Percentiles rank a stretch among this genome's conserved stretches.
These are phyloP conservation scores for Morone chrysops DNA, from an alignment of 2,113 vertebrate species.

Conservation along the genomic window DNA sequence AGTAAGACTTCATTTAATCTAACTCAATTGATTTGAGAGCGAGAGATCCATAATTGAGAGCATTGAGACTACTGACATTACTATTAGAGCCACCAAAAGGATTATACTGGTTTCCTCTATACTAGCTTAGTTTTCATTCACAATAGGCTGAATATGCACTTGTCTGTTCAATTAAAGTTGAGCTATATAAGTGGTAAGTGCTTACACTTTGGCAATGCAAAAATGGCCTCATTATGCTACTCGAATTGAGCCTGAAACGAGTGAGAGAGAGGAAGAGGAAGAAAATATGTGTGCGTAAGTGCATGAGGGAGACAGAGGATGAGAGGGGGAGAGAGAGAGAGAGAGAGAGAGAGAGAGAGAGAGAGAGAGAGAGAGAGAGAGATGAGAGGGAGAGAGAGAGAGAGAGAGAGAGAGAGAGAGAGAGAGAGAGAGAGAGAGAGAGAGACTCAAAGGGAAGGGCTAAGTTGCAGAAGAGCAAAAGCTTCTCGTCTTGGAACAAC, in stretches of 20 bases:
- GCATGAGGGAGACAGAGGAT: conserved; percentile 25
- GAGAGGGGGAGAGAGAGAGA: conserved; percentile 29
- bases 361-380: conserved; percentile 19
- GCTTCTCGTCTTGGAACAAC: conserved; percentile 71
- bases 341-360: conserved; percentile 1
- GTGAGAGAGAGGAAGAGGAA: not conserved
- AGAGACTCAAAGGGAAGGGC: conserved; percentile 52
- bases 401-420: conserved; percentile 26
- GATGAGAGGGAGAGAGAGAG: no score
- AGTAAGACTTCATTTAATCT: conserved; percentile 46
- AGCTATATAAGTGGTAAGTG: conserved; percentile 66
- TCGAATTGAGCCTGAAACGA: conserved; percentile 48
- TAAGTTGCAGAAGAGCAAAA: conserved; percentile 66
- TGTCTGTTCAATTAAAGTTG: conserved; percentile 71
- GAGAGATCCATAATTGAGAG: conserved; percentile 33
- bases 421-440: conserved; percentile 22
- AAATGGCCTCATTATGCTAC: conserved; percentile 68
- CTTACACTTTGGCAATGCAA: conserved; percentile 66
- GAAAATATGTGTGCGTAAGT: conserved; percentile 1
- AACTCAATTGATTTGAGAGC: conserved; percentile 49
- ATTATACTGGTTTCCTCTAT: conserved; percentile 34
- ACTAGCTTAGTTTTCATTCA: conserved; percentile 49
- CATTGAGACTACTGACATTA: conserved; percentile 14
- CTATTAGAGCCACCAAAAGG: conserved; percentile 43
- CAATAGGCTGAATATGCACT: conserved; percentile 68